A percentile compares a stretch with the other conserved stretches of the same genome.
Conservation (phyloP, 2,113 vertebrate genomes). For the Recurvirostra avosetta region DNA sequence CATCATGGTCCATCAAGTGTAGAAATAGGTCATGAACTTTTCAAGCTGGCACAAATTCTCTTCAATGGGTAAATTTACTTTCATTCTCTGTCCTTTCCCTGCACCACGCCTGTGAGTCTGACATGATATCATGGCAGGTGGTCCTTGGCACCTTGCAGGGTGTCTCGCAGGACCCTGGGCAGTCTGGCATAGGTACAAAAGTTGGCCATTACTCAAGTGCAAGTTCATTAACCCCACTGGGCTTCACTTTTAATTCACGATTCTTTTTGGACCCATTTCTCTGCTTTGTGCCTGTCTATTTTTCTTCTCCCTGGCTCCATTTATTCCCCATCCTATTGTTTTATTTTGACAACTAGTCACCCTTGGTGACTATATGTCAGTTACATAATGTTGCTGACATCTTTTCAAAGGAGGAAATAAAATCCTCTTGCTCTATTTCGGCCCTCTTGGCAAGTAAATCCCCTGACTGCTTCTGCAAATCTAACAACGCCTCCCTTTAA, state of each 20-base stretch:
- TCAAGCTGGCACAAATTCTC: slow-evolving; percentile 91
- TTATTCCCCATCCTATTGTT: neutral
- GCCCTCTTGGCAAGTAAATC: neutral
- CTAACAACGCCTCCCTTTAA: neutral
- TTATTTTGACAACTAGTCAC: neutral
- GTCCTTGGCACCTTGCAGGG: neutral
- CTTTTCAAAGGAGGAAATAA: neutral
- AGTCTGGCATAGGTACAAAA: neutral
- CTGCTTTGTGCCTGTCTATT: neutral
- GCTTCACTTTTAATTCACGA: neutral
- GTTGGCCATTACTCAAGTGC: neutral
- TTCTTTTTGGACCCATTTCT: neutral
- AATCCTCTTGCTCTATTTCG: neutral
- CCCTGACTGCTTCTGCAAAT: neutral
- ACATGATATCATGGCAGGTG: neutral
- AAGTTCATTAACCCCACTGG: neutral
- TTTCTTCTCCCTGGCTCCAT: neutral
- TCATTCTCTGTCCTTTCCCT: neutral
- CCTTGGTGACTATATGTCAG: neutral
- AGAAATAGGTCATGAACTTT: slow-evolving; percentile 88
- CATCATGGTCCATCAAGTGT: slow-evolving; percentile 86
- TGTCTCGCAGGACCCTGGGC: neutral
- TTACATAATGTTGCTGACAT: neutral
- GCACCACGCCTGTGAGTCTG: neutral
- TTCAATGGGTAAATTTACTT: slow-evolving; percentile 86